Evolutionary conservation across 2,888 invertebrate genomes (phyloP).

Genomic region (Dicycla oo): DNA sequence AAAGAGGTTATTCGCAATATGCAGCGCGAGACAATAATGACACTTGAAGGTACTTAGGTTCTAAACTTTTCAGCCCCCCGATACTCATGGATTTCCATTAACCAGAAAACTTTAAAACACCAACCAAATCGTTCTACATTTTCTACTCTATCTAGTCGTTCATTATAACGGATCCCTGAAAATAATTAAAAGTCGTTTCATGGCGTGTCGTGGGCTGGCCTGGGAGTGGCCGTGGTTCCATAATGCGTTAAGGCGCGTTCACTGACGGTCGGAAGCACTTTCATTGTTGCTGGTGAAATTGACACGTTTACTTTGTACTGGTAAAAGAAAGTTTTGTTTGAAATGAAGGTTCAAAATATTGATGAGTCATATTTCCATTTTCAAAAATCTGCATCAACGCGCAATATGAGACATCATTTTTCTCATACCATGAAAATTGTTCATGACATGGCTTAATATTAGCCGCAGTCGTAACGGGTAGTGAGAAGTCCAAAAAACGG

Average conservation of each 20-base stretch:
- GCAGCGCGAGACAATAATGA: too few relatives aligned
- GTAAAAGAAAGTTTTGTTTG: background rate
- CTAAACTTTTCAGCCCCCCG: too few relatives aligned
- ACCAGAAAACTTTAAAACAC: background rate
- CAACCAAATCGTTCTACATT: background rate
- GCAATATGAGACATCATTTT: too few relatives aligned
- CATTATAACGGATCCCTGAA: conserved; percentile 64
- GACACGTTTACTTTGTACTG: conserved; percentile 19
- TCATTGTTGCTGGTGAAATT: conserved; percentile 58
- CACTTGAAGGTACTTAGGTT: too few relatives aligned
- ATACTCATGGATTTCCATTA: too few relatives aligned
- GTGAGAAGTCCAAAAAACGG: background rate
- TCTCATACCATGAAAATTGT: too few relatives aligned
- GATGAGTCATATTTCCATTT: conserved; percentile 5
- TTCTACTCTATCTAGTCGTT: conserved; percentile 10
- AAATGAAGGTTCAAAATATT: conserved; percentile 5
- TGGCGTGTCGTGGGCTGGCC: conserved; percentile 64
- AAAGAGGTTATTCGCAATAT: too few relatives aligned
- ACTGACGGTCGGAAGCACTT: conserved; percentile 68
- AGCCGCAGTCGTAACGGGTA: background rate
- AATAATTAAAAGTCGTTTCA: conserved; percentile 73
- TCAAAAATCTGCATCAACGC: background rate
- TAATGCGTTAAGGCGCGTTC: conserved; percentile 73
- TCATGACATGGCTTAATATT: too few relatives aligned
- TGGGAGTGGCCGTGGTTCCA: conserved; percentile 70